Evolutionary conservation across 2,113 vertebrate species (phyloP).

Genomic region (Oriolus oriolus): DNA sequence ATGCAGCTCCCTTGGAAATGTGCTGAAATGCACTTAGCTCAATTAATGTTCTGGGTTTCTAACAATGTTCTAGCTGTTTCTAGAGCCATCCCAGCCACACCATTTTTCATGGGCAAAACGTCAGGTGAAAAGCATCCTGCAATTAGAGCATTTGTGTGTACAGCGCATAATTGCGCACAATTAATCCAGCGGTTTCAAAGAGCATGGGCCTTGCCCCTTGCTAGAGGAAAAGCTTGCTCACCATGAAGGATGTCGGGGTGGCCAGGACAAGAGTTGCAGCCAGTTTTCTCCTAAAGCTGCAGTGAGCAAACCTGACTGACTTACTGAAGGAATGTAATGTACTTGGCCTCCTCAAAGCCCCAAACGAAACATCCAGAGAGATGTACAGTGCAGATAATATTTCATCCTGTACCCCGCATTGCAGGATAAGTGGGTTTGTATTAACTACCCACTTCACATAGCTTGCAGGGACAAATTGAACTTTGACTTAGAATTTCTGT

Average conservation of each 20-base stretch:
- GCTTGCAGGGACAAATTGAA: not conserved
- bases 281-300: not conserved
- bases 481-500: not conserved
- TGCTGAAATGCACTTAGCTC: not conserved
- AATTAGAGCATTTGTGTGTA: not conserved
- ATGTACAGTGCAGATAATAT: not conserved
- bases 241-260: rapidly evolving
- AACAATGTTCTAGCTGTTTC: too few relatives aligned
- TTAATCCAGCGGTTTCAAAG: not conserved
- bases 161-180: rapidly evolving
- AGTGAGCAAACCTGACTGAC: not conserved
- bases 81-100: not conserved
- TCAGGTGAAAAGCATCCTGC: not conserved
- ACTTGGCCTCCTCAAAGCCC: not conserved
- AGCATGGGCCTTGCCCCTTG: rapidly evolving
- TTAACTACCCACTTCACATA: not conserved
- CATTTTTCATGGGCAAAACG: not conserved
- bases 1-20: not conserved
- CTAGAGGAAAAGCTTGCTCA: not conserved
- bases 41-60: not conserved
- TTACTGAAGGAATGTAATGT: not conserved
- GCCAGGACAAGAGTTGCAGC: not conserved
- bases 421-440: not conserved
- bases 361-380: not conserved
- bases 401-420: rapidly evolving